Conservation (phyloP, 2,797 vertebrate species). For the Thripadectes ignobilis region DNA sequence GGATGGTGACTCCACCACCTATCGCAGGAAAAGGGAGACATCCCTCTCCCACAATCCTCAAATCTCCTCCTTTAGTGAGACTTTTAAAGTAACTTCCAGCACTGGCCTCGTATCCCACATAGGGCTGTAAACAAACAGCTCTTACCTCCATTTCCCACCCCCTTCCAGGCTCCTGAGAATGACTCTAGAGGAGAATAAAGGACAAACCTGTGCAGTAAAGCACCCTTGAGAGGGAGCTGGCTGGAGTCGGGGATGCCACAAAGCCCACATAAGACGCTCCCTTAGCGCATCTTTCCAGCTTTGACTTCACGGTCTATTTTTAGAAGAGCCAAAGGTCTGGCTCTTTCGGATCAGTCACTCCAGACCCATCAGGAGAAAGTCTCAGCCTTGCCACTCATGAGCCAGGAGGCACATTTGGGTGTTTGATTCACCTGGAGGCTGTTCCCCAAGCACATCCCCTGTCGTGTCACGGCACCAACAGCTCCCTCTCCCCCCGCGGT, state of each 20-base stretch:
- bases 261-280: background rate
- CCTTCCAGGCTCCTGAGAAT: background rate
- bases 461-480: background rate
- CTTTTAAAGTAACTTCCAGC: background rate
- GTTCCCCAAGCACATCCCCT: background rate
- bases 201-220: background rate
- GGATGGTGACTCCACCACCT: background rate
- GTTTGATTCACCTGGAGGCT: background rate
- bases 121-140: background rate
- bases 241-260: background rate
- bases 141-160: background rate
- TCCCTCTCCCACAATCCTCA: background rate
- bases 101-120: background rate
- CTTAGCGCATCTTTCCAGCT: background rate
- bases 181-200: background rate
- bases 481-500: fast-evolving
- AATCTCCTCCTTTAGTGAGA: background rate
- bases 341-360: background rate
- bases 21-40: background rate
- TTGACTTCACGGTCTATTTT: background rate
- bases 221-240: background rate
- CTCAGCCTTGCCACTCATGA: background rate
- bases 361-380: background rate
- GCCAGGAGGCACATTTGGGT: background rate
- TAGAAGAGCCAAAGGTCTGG: background rate